Conservation (phyloP, 1,140 invertebrate genomes). For the Gerris buenoi region DNA sequence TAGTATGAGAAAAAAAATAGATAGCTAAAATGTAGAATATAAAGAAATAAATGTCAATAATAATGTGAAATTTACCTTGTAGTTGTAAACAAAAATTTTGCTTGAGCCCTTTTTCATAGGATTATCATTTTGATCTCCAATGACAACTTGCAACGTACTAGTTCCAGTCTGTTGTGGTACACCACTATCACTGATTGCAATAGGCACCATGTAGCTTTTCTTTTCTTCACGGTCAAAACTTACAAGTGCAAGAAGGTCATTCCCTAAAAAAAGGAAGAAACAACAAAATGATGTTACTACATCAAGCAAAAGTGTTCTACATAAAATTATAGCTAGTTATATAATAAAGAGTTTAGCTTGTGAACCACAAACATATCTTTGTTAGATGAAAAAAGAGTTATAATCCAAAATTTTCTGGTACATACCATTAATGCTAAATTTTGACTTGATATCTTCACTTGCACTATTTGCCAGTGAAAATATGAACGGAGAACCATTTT, state of each 20-base stretch:
- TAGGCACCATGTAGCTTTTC: conserved; percentile 73
- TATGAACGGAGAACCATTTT: conserved; percentile 67
- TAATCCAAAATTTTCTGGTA: too few relatives aligned
- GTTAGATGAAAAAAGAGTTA: too few relatives aligned
- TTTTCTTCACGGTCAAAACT: conserved; percentile 76
- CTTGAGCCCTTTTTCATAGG: conserved; percentile 63
- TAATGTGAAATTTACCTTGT: conserved; percentile 49
- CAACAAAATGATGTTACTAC: not conserved
- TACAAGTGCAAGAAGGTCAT: conserved; percentile 40
- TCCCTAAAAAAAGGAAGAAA: not conserved
- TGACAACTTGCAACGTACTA: conserved; percentile 65
- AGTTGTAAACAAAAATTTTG: conserved; percentile 82
- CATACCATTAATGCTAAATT: conserved; percentile 50
- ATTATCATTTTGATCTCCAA: conserved; percentile 84
- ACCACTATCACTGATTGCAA: conserved; percentile 72
- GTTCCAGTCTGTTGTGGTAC: conserved; percentile 50
- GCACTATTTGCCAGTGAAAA: conserved; percentile 52
- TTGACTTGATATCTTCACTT: conserved; percentile 45
- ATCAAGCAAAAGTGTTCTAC: not conserved
- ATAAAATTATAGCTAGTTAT: too few relatives aligned
- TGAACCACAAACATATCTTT: too few relatives aligned
- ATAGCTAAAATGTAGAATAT: too few relatives aligned
- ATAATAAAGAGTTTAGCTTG: too few relatives aligned
- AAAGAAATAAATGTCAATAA: too few relatives aligned
- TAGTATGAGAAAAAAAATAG: too few relatives aligned